phyloP scores from a whole-genome alignment of 2,113 vertebrate species.

The Lampris incognitus region DNA sequence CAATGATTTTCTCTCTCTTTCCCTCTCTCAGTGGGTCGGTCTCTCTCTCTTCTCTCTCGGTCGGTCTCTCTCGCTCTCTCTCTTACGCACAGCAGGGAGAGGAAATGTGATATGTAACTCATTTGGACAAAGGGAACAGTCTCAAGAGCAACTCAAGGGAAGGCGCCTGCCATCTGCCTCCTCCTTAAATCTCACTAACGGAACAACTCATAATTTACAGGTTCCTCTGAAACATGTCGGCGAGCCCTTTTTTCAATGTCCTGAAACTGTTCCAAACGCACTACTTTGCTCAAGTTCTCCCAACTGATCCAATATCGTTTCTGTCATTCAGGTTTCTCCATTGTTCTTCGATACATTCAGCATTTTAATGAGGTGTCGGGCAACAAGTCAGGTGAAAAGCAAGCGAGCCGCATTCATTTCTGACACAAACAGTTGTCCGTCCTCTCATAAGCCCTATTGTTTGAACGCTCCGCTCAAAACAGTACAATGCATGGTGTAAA shows the following conservation, averaged over 20 bases:
- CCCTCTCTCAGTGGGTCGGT: not conserved
- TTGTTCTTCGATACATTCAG: conserved; percentile 77
- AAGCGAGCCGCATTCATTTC: not conserved
- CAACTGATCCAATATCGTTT: conserved; percentile 23
- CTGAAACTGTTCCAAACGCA: not conserved
- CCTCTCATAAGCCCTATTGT: not conserved
- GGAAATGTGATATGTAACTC: too few relatives aligned
- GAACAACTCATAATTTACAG: not conserved
- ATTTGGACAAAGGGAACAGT: too few relatives aligned
- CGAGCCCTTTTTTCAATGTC: not conserved
- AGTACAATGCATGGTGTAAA: not conserved
- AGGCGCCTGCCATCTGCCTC: not conserved
- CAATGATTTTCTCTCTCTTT: conserved; percentile 17
- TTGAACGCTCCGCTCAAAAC: not conserved
- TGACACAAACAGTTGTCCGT: conserved; percentile 15
- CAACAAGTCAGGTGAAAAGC: conserved; percentile 71
- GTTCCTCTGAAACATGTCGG: not conserved
- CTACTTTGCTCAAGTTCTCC: not conserved
- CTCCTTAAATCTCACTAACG: conserved; percentile 8
- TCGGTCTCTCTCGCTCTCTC: too few relatives aligned
- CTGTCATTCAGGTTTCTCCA: conserved; percentile 61
- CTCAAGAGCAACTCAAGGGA: not conserved
- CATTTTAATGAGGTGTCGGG: conserved; percentile 78
- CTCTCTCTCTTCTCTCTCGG: not conserved
- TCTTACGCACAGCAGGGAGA: too few relatives aligned